phyloP scores from a whole-genome alignment of 2,797 vertebrate species.

The Micrastur ruficollis region DNA sequence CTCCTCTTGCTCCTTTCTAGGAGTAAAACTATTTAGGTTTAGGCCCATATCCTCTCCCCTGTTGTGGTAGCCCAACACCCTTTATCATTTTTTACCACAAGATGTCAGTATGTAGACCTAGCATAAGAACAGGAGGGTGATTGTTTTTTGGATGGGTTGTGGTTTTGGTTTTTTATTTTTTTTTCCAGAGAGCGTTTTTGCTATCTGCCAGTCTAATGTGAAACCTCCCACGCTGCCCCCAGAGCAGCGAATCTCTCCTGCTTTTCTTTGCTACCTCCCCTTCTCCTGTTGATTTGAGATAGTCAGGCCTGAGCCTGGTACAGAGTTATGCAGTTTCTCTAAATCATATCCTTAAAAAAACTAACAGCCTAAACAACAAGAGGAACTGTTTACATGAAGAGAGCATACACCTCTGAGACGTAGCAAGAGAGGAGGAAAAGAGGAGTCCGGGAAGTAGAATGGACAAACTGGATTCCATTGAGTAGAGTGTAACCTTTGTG shows the following conservation, averaged over 20 bases:
- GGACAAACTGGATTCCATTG: neutral
- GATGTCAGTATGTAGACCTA: neutral
- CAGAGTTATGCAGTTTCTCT: neutral
- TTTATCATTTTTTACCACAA: neutral
- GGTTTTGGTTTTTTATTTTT: neutral
- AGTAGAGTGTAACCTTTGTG: neutral
- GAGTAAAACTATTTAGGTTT: neutral
- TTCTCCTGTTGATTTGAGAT: neutral
- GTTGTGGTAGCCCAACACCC: neutral
- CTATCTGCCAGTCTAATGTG: neutral
- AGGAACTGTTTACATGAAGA: neutral
- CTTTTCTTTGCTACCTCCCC: neutral
- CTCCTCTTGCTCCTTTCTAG: neutral
- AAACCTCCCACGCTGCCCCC: neutral
- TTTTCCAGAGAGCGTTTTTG: neutral
- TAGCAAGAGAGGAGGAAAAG: neutral
- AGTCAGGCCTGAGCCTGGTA: neutral
- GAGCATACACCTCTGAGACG: neutral
- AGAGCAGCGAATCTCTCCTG: neutral
- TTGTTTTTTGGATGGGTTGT: neutral
- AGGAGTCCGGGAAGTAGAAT: neutral
- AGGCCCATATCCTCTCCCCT: accelerated
- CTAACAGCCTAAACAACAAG: neutral
- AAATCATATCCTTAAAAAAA: neutral
- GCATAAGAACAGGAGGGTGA: neutral